Evolutionary conservation across 2,797 vertebrate species (phyloP).

Genomic region (Eulemur mongoz): DNA sequence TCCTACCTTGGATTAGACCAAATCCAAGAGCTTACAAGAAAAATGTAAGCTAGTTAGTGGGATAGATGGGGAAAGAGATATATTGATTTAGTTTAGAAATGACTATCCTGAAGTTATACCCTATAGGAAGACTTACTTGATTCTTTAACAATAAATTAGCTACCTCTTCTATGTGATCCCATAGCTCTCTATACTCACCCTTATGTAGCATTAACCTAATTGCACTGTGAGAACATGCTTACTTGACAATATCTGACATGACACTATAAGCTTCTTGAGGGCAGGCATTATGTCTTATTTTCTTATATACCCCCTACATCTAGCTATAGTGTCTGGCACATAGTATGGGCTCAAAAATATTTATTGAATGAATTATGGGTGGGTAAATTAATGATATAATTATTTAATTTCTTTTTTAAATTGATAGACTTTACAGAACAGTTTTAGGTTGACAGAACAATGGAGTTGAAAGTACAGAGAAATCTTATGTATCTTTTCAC

Average conservation of each 20-base stretch:
- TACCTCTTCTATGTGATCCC: not conserved
- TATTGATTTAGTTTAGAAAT: not conserved
- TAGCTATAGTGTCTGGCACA: not conserved
- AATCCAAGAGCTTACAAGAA: not conserved
- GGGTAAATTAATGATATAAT: not conserved
- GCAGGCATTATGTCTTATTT: not conserved
- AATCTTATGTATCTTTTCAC: not conserved
- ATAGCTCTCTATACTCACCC: not conserved
- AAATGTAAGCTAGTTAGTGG: not conserved
- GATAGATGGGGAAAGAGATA: not conserved
- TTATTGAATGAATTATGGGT: not conserved
- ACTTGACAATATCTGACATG: not conserved
- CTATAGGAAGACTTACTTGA: not conserved
- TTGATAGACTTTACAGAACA: not conserved
- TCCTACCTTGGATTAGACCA: not conserved
- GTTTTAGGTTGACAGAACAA: not conserved
- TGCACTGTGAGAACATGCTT: not conserved
- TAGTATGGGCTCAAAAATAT: not conserved
- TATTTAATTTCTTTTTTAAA: not conserved
- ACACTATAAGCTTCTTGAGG: not conserved
- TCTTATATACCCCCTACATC: not conserved
- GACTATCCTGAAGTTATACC: not conserved
- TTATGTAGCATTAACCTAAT: not conserved
- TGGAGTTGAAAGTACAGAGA: not conserved
- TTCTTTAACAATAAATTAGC: not conserved